These are phyloP conservation scores for Netelia inedita DNA, from an alignment of 2,888 invertebrate genomes.

Conservation along the genomic window DNA sequence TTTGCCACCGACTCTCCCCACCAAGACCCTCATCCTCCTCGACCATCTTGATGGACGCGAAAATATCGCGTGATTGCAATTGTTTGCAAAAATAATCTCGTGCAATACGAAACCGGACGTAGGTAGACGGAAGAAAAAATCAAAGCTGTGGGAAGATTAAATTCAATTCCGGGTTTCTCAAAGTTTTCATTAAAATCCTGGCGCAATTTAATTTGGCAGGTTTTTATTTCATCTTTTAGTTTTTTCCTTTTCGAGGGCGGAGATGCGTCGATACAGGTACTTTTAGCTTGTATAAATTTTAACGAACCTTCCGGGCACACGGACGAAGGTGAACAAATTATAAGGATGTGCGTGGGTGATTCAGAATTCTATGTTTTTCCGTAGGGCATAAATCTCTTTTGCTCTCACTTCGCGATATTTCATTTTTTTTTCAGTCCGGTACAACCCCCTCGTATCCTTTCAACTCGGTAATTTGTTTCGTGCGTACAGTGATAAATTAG, in stretches of 20 bases:
- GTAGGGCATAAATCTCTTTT: neutral
- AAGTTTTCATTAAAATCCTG: too few species aligned
- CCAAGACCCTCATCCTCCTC: conserved; percentile 12
- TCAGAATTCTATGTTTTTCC: conserved; percentile 9
- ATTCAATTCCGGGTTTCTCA: too few species aligned
- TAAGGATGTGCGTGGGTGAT: conserved; percentile 2
- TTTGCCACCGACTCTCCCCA: conserved; percentile 24
- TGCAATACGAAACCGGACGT: neutral
- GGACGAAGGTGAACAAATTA: conserved; percentile 1
- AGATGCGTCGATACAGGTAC: too few species aligned
- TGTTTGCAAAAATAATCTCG: conserved; percentile 21
- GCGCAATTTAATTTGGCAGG: too few species aligned
- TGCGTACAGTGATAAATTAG: conserved; percentile 1
- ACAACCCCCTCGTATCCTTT: conserved; percentile 10
- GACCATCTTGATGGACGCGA: conserved; percentile 6
- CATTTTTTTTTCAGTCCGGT: neutral
- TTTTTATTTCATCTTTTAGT: too few species aligned
- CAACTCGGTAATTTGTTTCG: conserved; percentile 13
- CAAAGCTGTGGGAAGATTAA: neutral
- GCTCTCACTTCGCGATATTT: neutral
- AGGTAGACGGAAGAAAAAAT: neutral
- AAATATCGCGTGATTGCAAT: conserved; percentile 46
- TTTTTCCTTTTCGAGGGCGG: too few species aligned
- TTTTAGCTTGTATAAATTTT: too few species aligned
- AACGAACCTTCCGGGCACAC: neutral